These are phyloP conservation scores for Odontothrips loti DNA, from an alignment of 2,888 invertebrate species.

Conservation along the genomic window DNA sequence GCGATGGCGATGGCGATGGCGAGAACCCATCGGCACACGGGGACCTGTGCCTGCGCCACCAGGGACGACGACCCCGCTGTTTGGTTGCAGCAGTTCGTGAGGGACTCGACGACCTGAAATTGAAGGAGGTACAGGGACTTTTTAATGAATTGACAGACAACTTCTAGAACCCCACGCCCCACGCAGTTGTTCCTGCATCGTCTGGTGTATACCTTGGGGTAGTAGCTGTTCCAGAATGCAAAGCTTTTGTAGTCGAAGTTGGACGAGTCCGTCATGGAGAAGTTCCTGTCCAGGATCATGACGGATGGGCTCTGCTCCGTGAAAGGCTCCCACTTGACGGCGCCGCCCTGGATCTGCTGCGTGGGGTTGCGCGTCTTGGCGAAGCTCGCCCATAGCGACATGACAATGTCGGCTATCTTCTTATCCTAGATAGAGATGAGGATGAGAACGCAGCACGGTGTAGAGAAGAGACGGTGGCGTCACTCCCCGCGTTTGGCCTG, in stretches of 20 bases:
- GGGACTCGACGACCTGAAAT: not conserved
- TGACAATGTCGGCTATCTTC: conserved; percentile 70
- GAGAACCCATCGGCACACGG: no score
- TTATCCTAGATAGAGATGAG: no score
- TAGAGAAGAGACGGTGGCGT: no score
- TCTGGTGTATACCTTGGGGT: conserved; percentile 75
- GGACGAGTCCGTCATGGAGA: conserved; percentile 66
- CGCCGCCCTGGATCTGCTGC: conserved; percentile 57
- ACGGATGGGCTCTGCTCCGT: conserved; percentile 63
- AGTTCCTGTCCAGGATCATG: conserved; percentile 69
- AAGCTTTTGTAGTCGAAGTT: conserved; percentile 70
- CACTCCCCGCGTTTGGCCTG: no score
- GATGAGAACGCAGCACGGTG: no score
- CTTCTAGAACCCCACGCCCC: not conserved
- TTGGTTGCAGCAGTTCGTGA: not conserved
- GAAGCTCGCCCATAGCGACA: conserved; percentile 77
- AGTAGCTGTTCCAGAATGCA: conserved; percentile 80
- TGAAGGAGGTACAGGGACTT: not conserved
- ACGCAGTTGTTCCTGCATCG: no score
- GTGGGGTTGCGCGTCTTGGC: conserved; percentile 63
- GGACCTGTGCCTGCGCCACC: no score
- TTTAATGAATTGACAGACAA: no score
- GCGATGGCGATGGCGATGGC: no score
- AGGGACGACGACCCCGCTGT: not conserved
- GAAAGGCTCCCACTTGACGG: conserved; percentile 71